A percentile compares a stretch with the other conserved stretches of the same genome.
Evolutionary conservation across 2,113 vertebrate genomes (phyloP).

Genomic region (Murina feae): DNA sequence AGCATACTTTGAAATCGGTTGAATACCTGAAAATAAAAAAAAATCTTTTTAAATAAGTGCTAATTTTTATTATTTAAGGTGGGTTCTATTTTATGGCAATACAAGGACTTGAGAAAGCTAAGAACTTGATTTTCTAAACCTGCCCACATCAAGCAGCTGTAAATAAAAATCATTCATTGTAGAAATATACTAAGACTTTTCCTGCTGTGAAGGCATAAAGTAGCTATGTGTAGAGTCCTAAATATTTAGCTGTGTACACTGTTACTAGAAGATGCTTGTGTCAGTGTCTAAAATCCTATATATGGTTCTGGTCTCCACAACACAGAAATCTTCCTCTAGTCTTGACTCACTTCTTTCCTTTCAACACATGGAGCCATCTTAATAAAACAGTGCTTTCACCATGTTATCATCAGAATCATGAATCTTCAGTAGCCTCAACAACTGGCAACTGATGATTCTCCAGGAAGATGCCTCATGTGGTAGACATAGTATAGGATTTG

Average conservation of each 20-base stretch:
- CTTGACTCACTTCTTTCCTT: background rate
- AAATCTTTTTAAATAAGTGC: slow-evolving; percentile 2
- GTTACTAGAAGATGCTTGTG: background rate
- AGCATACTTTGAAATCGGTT: background rate
- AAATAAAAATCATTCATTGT: background rate
- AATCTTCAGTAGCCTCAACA: background rate
- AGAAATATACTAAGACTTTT: background rate
- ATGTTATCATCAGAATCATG: background rate
- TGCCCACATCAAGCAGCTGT: background rate
- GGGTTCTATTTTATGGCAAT: background rate
- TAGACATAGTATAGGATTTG: background rate
- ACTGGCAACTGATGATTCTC: background rate
- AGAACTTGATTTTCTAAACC: background rate
- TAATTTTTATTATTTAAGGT: background rate
- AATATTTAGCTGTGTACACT: background rate
- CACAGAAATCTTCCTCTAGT: background rate
- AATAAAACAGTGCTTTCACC: background rate
- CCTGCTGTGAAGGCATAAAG: background rate
- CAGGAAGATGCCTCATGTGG: background rate
- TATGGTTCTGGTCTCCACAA: background rate
- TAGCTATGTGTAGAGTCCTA: background rate
- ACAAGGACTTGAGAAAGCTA: background rate
- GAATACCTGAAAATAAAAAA: background rate
- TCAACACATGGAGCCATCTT: background rate
- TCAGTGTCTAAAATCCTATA: background rate